These are phyloP conservation scores for Dermatemys mawii DNA, from an alignment of 2,113 vertebrate genomes.

Conservation along the genomic window DNA sequence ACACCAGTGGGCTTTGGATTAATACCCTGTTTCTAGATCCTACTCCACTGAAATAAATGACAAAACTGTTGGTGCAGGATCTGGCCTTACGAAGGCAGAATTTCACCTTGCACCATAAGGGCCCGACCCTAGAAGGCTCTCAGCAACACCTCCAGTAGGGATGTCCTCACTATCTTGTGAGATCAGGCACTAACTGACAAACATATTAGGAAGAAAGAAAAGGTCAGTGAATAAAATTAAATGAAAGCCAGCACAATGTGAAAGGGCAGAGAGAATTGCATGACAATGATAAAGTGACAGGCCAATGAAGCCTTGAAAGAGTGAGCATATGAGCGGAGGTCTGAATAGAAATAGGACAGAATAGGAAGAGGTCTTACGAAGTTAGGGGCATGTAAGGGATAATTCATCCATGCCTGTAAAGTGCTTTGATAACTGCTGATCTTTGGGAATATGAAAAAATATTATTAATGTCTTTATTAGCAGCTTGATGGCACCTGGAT, in stretches of 20 bases:
- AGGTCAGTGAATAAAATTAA: conserved; percentile 19
- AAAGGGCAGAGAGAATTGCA: neutral
- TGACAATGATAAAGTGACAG: neutral
- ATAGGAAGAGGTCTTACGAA: neutral
- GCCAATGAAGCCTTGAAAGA: neutral
- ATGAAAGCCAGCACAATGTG: neutral
- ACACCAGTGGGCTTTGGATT: neutral
- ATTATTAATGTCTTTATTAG: neutral
- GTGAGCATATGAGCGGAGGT: neutral
- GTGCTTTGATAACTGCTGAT: neutral
- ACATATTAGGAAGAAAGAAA: neutral
- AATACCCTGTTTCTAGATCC: neutral
- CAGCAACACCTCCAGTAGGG: neutral
- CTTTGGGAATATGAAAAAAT: neutral
- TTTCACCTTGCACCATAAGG: neutral
- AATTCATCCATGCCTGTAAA: accelerated
- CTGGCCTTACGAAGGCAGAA: neutral
- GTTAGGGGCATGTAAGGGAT: accelerated
- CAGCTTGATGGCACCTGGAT: neutral
- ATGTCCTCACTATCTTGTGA: neutral
- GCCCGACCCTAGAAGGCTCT: neutral
- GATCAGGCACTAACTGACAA: neutral
- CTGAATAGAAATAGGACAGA: neutral
- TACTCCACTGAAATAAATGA: neutral
- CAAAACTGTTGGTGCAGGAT: neutral